Evolutionary conservation across 2,888 invertebrate species (phyloP), one percentile per base, ranked within the genome.

Genomic region (Phengaris alcon): DNA sequence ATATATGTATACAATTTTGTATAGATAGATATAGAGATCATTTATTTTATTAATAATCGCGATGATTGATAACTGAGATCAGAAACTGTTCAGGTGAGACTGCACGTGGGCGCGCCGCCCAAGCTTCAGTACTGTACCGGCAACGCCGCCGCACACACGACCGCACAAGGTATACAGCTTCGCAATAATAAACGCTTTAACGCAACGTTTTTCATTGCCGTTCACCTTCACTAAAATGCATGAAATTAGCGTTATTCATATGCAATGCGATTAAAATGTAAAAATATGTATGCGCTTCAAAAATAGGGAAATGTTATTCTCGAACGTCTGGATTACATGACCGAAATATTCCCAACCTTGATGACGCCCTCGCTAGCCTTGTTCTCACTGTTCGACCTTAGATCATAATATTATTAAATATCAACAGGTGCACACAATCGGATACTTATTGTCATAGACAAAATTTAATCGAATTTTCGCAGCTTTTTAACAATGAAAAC

Each of bases 131-230:
- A 81, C 91, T 89, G 91, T 90, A 84, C 87, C 85, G 93, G 93
- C 93, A 84, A 81, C 86, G 88, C 85, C 87, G 89, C 91, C 90
- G 91, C 90, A 92, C 93, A 90, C 93, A 93, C 93, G 93, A 93
- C 92, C 90, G 90, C 90, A 91, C 88, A 92, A 93, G 93, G 93
- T 93, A 93, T 77, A 82, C 81, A 80, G 90, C 90, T 91, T 91
- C 87, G 85, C 90, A 90, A 90, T 91, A 91, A 91, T 90, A 90
- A 90, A 90, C 81, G 91, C 92, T 89, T 88, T 80, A 82, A 83
- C 82, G 77, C 76, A 79, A 83, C 81, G 79, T 81, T 83, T 87
- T 86, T 81, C 80, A 84, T 80, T 81, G 82, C 84, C 87, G 89
- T 87, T 86, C 85, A 85, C 88, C 87, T 87, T 85, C 84, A 86